phyloP scores from a whole-genome alignment of 1,140 invertebrate species.

The Myzus persicae region DNA sequence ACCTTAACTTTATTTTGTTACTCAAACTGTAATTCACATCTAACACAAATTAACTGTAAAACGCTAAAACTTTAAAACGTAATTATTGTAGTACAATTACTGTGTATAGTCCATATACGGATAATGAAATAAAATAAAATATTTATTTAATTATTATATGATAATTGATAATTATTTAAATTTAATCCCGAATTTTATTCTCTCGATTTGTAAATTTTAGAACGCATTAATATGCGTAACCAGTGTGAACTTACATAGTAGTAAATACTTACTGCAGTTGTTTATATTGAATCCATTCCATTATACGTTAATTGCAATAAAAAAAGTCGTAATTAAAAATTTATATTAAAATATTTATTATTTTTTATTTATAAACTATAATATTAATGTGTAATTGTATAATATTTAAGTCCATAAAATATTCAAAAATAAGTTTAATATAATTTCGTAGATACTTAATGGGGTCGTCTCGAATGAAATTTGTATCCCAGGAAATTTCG shows the following conservation, averaged over 20 bases:
- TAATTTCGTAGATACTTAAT: neutral
- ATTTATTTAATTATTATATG: neutral
- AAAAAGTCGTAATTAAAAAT: neutral
- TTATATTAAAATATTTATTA: neutral
- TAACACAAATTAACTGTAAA: neutral
- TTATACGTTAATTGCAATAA: neutral
- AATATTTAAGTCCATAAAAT: neutral
- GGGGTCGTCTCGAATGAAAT: neutral
- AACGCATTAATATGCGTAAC: neutral
- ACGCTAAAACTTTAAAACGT: too few species aligned
- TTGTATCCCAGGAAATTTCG: neutral
- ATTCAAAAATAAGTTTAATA: neutral
- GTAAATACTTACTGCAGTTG: neutral
- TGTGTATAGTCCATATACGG: neutral
- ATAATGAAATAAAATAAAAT: neutral
- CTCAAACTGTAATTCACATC: neutral
- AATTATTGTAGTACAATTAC: neutral
- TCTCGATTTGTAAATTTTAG: neutral
- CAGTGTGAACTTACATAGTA: neutral
- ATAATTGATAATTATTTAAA: neutral
- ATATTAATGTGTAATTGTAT: too few species aligned
- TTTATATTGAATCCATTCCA: neutral
- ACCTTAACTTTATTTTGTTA: neutral
- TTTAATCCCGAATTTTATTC: neutral
- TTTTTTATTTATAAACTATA: too few species aligned